A percentile compares a stretch with the other conserved stretches of the same genome.
Evolutionary conservation across 2,888 invertebrate species (phyloP).

Genomic region (Ornithoptera priamus): DNA sequence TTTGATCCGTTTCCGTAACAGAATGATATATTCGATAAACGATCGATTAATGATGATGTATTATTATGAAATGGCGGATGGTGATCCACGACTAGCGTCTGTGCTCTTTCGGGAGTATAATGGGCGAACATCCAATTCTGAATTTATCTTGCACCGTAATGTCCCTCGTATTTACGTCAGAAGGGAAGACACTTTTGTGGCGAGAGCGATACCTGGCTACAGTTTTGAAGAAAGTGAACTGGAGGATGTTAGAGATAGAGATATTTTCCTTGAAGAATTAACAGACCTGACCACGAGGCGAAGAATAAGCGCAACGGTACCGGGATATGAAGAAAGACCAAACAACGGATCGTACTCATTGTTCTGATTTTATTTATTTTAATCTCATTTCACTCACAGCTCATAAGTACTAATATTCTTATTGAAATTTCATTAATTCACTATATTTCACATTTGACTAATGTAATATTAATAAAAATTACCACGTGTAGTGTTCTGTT

Average conservation of each 20-base stretch:
- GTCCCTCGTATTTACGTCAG: neutral
- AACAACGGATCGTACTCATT: neutral
- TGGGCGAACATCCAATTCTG: neutral
- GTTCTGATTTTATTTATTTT: neutral
- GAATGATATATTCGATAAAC: neutral
- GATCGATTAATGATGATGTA: neutral
- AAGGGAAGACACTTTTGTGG: neutral
- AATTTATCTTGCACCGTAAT: neutral
- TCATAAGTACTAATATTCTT: too few relatives aligned
- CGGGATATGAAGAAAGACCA: neutral
- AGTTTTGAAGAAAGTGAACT: neutral
- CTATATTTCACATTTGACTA: too few relatives aligned
- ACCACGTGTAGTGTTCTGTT: too few relatives aligned
- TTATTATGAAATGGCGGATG: conserved; percentile 2
- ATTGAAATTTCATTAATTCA: too few relatives aligned
- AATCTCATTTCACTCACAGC: neutral
- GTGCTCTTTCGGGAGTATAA: neutral
- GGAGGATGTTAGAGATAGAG: neutral
- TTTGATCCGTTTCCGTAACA: neutral
- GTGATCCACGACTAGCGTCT: neutral
- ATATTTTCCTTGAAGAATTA: neutral
- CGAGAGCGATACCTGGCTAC: neutral
- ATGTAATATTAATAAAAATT: too few relatives aligned
- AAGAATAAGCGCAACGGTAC: neutral
- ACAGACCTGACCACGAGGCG: neutral